These are phyloP conservation scores for Gambusia yucatana DNA, from an alignment of 2,797 vertebrate genomes.

Conservation along the genomic window DNA sequence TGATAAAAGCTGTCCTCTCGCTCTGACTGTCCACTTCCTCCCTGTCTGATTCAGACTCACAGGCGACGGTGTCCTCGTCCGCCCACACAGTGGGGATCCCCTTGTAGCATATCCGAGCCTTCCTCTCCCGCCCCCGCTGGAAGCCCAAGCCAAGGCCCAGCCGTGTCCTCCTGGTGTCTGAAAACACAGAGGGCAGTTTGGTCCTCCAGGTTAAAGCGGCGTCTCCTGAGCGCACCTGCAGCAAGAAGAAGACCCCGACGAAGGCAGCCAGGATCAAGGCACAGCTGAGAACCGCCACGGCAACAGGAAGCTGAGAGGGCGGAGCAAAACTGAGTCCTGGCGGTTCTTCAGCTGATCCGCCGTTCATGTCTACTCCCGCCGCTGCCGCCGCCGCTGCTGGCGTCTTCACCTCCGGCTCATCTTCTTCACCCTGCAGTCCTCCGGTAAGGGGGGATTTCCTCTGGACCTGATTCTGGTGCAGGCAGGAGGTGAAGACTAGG, in stretches of 20 bases:
- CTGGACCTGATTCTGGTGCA: conserved; percentile 83
- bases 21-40: conserved; percentile 87
- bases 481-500: conserved; percentile 81
- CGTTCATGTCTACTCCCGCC: conserved; percentile 13
- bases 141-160: conserved; percentile 80
- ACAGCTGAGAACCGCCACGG: conserved; percentile 90
- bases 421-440: conserved; percentile 44
- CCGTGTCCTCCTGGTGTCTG: conserved; percentile 53
- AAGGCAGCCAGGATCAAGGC: conserved; percentile 89
- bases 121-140: conserved; percentile 70
- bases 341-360: conserved; percentile 21
- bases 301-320: conserved; percentile 77
- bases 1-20: conserved; percentile 97
- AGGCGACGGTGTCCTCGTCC: conserved; percentile 83
- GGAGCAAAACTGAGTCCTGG: conserved; percentile 37
- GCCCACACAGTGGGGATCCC: conserved; percentile 96
- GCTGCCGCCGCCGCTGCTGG: conserved; percentile 6
- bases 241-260: conserved; percentile 86
- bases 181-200: conserved; percentile 87
- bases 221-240: conserved; percentile 88
- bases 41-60: conserved; percentile 89
- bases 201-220: conserved; percentile 82
- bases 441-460: conserved; percentile 84
- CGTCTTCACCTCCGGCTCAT: conserved; percentile 19
- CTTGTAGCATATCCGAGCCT: conserved; percentile 89